phyloP scores from a whole-genome alignment of 2,888 invertebrate species.

The Iselma pallidipennis region DNA sequence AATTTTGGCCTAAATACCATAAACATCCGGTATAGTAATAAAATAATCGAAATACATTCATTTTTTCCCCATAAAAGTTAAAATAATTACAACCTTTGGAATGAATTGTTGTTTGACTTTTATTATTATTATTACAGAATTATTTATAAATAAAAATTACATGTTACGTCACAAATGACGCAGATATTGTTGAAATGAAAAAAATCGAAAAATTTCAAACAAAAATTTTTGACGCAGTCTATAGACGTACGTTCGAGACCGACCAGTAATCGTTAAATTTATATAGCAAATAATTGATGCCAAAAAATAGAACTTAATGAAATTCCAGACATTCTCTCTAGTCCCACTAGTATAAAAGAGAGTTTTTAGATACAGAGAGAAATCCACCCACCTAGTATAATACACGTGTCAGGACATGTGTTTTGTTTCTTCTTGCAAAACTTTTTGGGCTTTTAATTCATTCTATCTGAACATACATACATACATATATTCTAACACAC shows the following conservation, averaged over 20 bases:
- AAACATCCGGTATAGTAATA: background rate
- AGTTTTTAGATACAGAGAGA: background rate
- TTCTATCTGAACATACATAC: slow-evolving; percentile 10
- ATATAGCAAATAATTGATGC: slow-evolving; percentile 32
- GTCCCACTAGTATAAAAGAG: background rate
- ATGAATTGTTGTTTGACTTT: background rate
- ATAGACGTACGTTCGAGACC: too few species aligned
- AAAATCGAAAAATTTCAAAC: slow-evolving; percentile 15
- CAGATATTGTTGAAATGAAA: slow-evolving; percentile 19
- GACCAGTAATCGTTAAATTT: slow-evolving; percentile 40
- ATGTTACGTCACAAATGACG: slow-evolving; percentile 14
- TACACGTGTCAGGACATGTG: slow-evolving; percentile 39
- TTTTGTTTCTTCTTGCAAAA: slow-evolving; percentile 36
- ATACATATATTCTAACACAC: too few species aligned
- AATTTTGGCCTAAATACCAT: background rate
- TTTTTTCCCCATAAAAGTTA: background rate
- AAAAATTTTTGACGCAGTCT: background rate
- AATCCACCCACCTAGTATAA: slow-evolving; percentile 28
- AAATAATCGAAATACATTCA: background rate
- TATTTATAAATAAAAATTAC: slow-evolving; percentile 11
- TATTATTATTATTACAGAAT: background rate
- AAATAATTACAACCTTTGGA: background rate
- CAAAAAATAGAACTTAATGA: slow-evolving; percentile 44
- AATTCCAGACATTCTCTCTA: slow-evolving; percentile 38
- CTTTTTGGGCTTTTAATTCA: background rate